Evolutionary conservation across 2,888 invertebrate genomes (phyloP).

Genomic region (Cheiracanthium punctorium): DNA sequence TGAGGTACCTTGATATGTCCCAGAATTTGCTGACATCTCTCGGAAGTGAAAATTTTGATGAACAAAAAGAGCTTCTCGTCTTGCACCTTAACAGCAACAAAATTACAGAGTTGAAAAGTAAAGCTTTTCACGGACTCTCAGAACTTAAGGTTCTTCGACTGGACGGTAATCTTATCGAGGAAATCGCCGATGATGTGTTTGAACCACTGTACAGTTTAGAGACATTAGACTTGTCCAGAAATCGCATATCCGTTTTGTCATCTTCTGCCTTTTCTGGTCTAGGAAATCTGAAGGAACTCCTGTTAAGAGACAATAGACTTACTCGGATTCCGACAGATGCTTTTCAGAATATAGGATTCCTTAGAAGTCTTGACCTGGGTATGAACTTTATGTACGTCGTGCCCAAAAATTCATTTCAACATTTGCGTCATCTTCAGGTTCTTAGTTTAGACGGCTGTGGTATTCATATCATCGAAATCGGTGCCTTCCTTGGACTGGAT

Average conservation of each 20-base stretch:
- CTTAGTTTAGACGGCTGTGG: conserved; percentile 80
- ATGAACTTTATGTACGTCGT: conserved; percentile 86
- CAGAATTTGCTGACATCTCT: conserved; percentile 87
- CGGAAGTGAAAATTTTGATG: conserved; percentile 87
- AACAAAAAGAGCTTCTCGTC: conserved; percentile 84
- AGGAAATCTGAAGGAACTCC: conserved; percentile 83
- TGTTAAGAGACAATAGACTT: conserved; percentile 89
- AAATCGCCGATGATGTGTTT: conserved; percentile 69
- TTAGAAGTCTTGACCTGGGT: conserved; percentile 85
- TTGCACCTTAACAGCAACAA: conserved; percentile 88
- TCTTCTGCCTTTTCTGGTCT: conserved; percentile 85
- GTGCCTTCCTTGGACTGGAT: conserved; percentile 68
- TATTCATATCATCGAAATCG: conserved; percentile 65
- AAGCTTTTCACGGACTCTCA: conserved; percentile 86
- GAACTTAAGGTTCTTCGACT: conserved; percentile 82
- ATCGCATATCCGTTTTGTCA: conserved; percentile 85
- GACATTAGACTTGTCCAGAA: conserved; percentile 85
- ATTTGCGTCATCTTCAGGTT: conserved; percentile 81
- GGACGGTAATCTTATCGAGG: conserved; percentile 72
- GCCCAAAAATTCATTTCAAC: conserved; percentile 74
- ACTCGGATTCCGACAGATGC: conserved; percentile 85
- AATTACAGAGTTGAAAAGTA: conserved; percentile 83
- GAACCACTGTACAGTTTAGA: conserved; percentile 81
- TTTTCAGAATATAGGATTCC: conserved; percentile 84
- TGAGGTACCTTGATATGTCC: conserved; percentile 88